Evolutionary conservation across 2,797 vertebrate species (phyloP), one percentile per base, ranked within the genome.

Genomic region (Hoplostethus atlanticus): DNA sequence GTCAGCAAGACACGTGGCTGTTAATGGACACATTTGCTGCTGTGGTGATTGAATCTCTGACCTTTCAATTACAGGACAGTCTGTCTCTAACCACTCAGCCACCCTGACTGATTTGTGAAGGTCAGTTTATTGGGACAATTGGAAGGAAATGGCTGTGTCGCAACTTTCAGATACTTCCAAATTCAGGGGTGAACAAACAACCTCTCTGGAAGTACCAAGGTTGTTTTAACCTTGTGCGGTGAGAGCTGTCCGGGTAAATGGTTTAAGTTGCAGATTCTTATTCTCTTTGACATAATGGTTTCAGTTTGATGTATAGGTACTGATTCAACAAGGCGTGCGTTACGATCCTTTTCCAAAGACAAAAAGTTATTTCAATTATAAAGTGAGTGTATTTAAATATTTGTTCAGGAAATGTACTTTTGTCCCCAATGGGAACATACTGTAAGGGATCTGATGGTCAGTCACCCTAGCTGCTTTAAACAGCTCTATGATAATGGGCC

Each of bases 221-320:
- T 76, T 48, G 34, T 48, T 77, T 47, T 70, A 71, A 76, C 79
- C 81, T 83, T 85, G 34, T 51, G 50, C 28, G 46, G 40, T 16
- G 57, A 73, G 40, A 46, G 62, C 71, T 67, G 71, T 79, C 79
- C 52, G 28, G 54, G 56, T 25, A 15, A 67, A 66, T 74, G 47
- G 34, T 56, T 73, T 61, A 21, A 73, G 68, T 60, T 9, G 42
- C 2, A 2, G 50, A 59, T 38, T 69, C 38, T 56, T 51, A 56
- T 54, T 51, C 30, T 60, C 54, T 75, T 59, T 73, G 77, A 84
- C 73, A 81, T 60, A 55, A 82, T 64, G 68, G 66, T 7, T 53
- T 61, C 28, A 30, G 47, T 63, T 51, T 75, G 78, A 84, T 83
- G 78, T 64, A 84, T 64, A 50, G 74, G 30, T 47, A 34, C 71